Evolutionary conservation across 2,888 invertebrate genomes (phyloP).

Genomic region (Isotomurus palustris): DNA sequence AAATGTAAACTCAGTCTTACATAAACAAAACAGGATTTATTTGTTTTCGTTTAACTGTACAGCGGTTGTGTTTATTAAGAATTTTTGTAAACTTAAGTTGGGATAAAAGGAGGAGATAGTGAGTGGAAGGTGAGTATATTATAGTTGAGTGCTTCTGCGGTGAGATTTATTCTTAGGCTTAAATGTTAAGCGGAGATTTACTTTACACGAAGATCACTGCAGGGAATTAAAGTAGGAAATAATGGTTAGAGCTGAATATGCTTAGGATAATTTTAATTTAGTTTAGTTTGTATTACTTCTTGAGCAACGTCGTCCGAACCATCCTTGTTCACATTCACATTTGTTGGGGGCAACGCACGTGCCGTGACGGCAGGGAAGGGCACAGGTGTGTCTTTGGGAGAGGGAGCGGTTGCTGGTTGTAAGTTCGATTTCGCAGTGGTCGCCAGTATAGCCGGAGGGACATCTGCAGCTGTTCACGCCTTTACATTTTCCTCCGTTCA

Average conservation of each 20-base stretch:
- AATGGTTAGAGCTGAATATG: background rate
- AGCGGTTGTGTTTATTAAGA: too few species aligned
- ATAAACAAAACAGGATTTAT: too few species aligned
- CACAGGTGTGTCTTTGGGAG: constrained; percentile 64
- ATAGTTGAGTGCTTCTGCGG: too few species aligned
- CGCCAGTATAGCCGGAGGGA: constrained; percentile 73
- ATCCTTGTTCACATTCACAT: constrained; percentile 76
- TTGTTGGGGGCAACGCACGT: constrained; percentile 61
- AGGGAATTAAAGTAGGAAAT: constrained; percentile 6
- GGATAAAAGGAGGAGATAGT: too few species aligned
- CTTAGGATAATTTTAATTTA: constrained; percentile 3
- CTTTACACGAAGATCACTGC: constrained; percentile 21
- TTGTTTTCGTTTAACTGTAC: too few species aligned
- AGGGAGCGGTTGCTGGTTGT: constrained; percentile 54
- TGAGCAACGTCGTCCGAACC: constrained; percentile 76
- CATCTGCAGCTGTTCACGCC: constrained; percentile 71
- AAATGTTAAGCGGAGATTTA: too few species aligned
- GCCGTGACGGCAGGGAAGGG: constrained; percentile 72
- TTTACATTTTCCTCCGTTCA: constrained; percentile 83
- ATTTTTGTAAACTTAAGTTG: too few species aligned
- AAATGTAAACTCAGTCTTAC: too few species aligned
- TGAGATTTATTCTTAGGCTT: too few species aligned
- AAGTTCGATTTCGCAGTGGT: constrained; percentile 82
- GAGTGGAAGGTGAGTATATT: too few species aligned
- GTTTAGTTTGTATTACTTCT: constrained; percentile 57